Evolutionary conservation across 2,888 invertebrate species (phyloP), one percentile per base, ranked within the genome.

Genomic region (Acleris emargana): DNA sequence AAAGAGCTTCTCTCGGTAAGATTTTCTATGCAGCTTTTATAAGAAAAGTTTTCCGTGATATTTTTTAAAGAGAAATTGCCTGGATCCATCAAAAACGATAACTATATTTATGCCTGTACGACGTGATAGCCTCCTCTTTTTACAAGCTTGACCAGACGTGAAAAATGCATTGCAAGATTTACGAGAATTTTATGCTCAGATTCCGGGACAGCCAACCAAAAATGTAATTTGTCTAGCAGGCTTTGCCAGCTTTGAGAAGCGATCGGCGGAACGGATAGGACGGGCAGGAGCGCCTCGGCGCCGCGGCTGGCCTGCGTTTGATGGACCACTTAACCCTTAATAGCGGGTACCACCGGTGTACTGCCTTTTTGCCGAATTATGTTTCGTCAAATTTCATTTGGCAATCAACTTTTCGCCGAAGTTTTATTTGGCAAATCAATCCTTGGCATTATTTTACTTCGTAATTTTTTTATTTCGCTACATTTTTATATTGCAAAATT

Each of bases 121-220:
- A 51, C 54, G 54, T 60, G 55, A 60, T 22, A 17, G 43, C 45
- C 76, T 77, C 79, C 79, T 82, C 75, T 75, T 78, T 82, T 81
- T 80, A 80, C 75, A 74, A 76, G 80, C 76, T 81, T 79, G 84
- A 79, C 82, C 83, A 75, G 79, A 79, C 82, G 80, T 83, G 83
- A 82, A 83, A 84, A 84, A 85, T 84, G 85, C 84, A 85, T 79
- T 76, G 76, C 72, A 76, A 76, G 79, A 83, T 84, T 84, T 84
- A 84, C 78, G 83, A 79, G 68, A 62, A 75, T 83, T 83, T 81
- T 82, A 84, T 80, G 77, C 76, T 74, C 76, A 79, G 79, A 81
- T 80, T 80, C 77, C 73, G 76, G 77, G 76, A 80, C 74, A 79
- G 73, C 77, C 76, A 71, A 79, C 78, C 82, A 80, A 82, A 83